These are phyloP conservation scores for Triplophysa rosa DNA, from an alignment of 2,113 vertebrate genomes.

Conservation along the genomic window DNA sequence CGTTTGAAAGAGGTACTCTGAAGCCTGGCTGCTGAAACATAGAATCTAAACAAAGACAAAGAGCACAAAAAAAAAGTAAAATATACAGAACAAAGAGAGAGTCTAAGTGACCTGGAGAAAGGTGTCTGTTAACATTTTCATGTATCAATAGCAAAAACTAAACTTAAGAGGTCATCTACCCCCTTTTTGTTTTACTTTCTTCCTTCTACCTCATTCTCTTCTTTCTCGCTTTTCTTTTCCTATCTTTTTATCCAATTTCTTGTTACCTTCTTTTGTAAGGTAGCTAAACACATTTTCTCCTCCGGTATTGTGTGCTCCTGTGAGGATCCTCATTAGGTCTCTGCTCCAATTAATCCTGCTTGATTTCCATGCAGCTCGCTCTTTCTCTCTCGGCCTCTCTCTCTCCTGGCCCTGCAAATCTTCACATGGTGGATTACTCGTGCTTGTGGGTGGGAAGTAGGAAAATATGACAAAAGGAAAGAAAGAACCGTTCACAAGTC, in stretches of 20 bases:
- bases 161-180: not conserved
- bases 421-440: constrained; percentile 4
- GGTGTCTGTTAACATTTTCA: too few species aligned
- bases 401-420: constrained; percentile 23
- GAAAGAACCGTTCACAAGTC: constrained; percentile 15
- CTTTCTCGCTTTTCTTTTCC: not conserved
- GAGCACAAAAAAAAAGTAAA: not conserved
- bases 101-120: not conserved
- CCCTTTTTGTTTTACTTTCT: not conserved
- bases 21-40: not conserved
- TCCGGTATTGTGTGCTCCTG: constrained; percentile 33
- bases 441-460: constrained; percentile 1
- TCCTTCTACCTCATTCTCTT: not conserved
- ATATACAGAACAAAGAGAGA: not conserved
- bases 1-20: not conserved
- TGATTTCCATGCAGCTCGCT: constrained; percentile 17
- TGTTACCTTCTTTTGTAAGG: constrained; percentile 26
- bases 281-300: constrained; percentile 36
- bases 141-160: not conserved
- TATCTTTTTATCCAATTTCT: not conserved
- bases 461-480: not conserved
- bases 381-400: constrained; percentile 4
- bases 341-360: constrained; percentile 40
- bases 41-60: not conserved
- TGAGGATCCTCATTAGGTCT: constrained; percentile 37